phyloP scores from a whole-genome alignment of 1,140 invertebrate genomes.

The Drosophila parabipectinata region DNA sequence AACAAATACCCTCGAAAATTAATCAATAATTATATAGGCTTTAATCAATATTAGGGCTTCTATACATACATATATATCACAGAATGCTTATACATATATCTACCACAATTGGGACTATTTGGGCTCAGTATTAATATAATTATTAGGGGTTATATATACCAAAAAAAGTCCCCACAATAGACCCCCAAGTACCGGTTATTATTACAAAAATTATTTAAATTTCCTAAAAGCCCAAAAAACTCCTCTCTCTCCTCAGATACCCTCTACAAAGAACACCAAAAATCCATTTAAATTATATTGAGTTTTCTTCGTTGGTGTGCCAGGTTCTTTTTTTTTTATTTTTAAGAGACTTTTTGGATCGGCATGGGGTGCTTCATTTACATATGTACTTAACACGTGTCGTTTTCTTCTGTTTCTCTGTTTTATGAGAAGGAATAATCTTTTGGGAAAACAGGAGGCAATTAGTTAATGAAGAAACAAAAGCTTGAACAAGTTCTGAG shows the following conservation, averaged over 20 bases:
- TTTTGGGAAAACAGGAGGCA: slow-evolving; percentile 33
- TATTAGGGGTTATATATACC: too few species aligned
- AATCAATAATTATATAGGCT: too few species aligned
- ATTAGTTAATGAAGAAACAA: slow-evolving; percentile 73
- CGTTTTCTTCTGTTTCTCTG: slow-evolving; percentile 12
- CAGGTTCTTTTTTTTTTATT: slow-evolving; percentile 33
- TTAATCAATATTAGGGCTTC: too few species aligned
- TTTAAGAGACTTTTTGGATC: slow-evolving; percentile 17
- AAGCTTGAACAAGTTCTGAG: slow-evolving; percentile 34
- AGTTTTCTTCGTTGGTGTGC: slow-evolving; percentile 45
- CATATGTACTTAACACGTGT: slow-evolving; percentile 75
- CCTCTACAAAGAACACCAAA: slow-evolving; percentile 42
- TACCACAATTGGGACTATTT: too few species aligned
- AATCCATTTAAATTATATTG: slow-evolving; percentile 71
- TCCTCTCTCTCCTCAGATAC: slow-evolving; percentile 1
- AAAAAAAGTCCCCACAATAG: too few species aligned
- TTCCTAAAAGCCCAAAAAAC: background rate
- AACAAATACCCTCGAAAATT: too few species aligned
- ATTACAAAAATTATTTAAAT: background rate
- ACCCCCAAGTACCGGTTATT: too few species aligned
- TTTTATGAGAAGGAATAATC: slow-evolving; percentile 6
- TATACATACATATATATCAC: too few species aligned
- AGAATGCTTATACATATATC: too few species aligned
- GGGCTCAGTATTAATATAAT: too few species aligned
- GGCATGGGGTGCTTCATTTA: slow-evolving; percentile 57